A percentile compares a stretch with the other conserved stretches of the same genome.
phyloP scores from a whole-genome alignment of 2,888 invertebrate genomes.

The Amblyjoppa fuscipennis region DNA sequence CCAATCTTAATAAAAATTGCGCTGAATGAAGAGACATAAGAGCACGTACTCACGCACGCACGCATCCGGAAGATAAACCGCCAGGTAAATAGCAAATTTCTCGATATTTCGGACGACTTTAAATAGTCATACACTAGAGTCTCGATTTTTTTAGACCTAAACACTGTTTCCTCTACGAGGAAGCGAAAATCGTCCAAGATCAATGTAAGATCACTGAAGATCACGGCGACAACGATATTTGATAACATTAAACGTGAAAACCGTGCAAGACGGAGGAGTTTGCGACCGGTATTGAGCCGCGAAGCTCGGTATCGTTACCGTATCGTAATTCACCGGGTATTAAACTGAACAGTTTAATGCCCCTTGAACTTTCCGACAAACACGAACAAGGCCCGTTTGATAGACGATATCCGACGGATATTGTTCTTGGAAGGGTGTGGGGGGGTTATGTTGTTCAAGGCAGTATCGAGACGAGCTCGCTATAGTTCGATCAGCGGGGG shows the following conservation, averaged over 20 bases:
- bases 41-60: no score
- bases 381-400: constrained; percentile 43
- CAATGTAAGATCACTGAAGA: neutral
- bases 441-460: constrained; percentile 32
- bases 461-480: constrained; percentile 49
- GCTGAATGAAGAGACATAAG: no score
- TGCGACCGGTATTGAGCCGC: neutral
- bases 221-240: neutral
- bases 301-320: constrained; percentile 16
- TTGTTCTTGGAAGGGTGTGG: constrained; percentile 33
- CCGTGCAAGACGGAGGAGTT: neutral
- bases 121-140: no score
- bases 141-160: no score
- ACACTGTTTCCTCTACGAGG: neutral
- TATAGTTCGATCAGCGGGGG: constrained; percentile 49
- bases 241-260: neutral
- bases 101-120: no score
- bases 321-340: constrained; percentile 52
- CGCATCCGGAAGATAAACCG: no score
- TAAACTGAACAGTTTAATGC: constrained; percentile 53
- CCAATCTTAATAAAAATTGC: no score
- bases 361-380: constrained; percentile 59
- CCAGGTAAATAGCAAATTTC: no score
- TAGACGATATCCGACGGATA: constrained; percentile 60
- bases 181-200: no score